Percentiles rank a stretch among this genome's conserved stretches.
phyloP scores from a whole-genome alignment of 2,888 invertebrate genomes.

The Seladonia tumulorum region DNA sequence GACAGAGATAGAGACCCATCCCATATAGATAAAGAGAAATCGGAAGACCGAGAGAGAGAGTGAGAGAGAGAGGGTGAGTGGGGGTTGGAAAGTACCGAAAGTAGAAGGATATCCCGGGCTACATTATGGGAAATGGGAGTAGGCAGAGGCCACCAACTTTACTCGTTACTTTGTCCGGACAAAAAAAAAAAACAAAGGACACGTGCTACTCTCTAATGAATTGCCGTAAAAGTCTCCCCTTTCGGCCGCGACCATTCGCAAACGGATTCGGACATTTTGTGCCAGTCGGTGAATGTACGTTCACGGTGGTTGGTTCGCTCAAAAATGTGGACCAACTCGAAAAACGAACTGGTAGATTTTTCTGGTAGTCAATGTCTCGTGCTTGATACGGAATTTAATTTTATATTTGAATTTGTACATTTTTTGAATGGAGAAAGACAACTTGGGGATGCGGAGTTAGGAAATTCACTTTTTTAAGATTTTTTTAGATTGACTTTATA shows the following conservation, averaged over 20 bases:
- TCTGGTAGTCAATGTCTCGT: too few relatives aligned
- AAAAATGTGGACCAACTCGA: background rate
- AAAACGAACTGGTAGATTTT: background rate
- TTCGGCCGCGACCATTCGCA: background rate
- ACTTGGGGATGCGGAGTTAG: background rate
- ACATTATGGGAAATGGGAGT: conserved; percentile 54
- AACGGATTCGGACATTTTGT: conserved; percentile 5
- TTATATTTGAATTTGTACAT: background rate
- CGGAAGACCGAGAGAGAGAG: background rate
- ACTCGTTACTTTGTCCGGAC: conserved; percentile 74
- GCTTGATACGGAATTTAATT: background rate
- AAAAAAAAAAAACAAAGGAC: conserved; percentile 18
- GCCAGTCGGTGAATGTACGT: background rate
- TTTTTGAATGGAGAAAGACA: too few relatives aligned
- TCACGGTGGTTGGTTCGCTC: background rate
- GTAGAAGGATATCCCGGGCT: conserved; percentile 29
- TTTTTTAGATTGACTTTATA: background rate
- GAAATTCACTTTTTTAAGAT: background rate
- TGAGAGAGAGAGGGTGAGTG: background rate
- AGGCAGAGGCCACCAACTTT: conserved; percentile 75
- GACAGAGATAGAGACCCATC: conserved; percentile 36
- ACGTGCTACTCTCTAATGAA: conserved; percentile 59
- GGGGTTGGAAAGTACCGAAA: conserved; percentile 15
- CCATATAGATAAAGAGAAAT: conserved; percentile 30
- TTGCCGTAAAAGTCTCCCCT: conserved; percentile 58